Evolutionary conservation across 2,797 vertebrate genomes (phyloP), one percentile per base, ranked within the genome.

Genomic region (Poeciliopsis gracilis): DNA sequence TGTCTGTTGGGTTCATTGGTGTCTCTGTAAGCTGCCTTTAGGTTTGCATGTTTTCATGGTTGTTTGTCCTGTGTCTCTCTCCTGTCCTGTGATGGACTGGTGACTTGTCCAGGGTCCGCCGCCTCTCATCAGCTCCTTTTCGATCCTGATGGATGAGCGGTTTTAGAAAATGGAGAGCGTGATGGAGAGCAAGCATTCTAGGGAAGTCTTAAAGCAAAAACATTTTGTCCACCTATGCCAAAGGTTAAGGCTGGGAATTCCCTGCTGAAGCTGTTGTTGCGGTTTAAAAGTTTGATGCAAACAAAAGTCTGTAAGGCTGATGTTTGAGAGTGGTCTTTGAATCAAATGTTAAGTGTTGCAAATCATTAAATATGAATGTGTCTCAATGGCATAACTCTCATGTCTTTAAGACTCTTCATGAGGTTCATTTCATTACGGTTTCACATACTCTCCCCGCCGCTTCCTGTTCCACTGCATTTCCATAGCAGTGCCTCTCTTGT

Each of bases 401-500:
- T 25, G 83, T 86, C 82, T 81, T 72, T 86, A 87, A 87, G 73
- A 82, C 79, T 77, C 77, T 88, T 88, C 84, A 89, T 89, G 83
- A 86, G 86, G 82, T 82, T 72, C 46, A 70, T 74, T 77, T 45
- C 28, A 74, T 86, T 67, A 73, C 55, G 83, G 55, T 38, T 85
- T 73, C 38, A 74, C 77, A 76, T 76, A 76, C 36, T 15, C 23
- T 18, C 43, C 18, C 43, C 7, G 30, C 77, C 28, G 16, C 55
- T 20, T 70, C 36, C 4, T 53, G 47, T 70, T 16, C 38, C 38
- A 61, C n/a, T 16, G 55, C 73, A 33, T 23, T 75, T 43, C 16
- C 28, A 45, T 45, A 46, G 18, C 55, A 33, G 36, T 1, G 77
- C 41, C 46, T 69, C 15, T 84, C 2, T 66, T 76, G 53, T 38